Evolutionary conservation across 2,888 invertebrate genomes (phyloP), one percentile per base, ranked within the genome.

Genomic region (Eupithecia insigniata): DNA sequence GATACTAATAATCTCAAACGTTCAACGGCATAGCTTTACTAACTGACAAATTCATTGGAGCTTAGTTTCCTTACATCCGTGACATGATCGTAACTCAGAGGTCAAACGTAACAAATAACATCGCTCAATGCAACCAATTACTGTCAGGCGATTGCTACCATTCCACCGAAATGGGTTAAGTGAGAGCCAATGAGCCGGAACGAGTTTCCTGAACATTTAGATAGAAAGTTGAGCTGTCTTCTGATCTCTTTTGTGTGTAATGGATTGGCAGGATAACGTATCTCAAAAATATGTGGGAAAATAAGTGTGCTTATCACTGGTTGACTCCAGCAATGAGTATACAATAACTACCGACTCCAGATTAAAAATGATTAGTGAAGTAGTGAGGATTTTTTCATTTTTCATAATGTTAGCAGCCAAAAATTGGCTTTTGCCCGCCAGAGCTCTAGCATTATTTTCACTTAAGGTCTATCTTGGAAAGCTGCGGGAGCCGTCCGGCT

Each of bases 141-240:
- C 61, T 66, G n/a, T 39, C 72, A 39, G 62, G 26, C 32, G 39
- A 69, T 55, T 62, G 55, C 66, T 61, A 66, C 32, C 39, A 68
- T 71, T 72, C 55, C 66, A 36, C 26, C 66, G 55, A 39, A 61
- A 61, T 66, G 69, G 69, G 68, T 69, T 65, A 51, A 66, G 43
- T 66, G 65, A 36, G 68, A 72, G 65, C 34, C 60, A 60, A 72
- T 68, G 72, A 68, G 65, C 58, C 36, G 65, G 58, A 58, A 67
- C 34, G 34, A 58, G 58, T 65, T 67, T 65, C 67, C 55, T 55
- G 64, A 67, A 62, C 71, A 62, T 34, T 66, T 46, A 58, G 58
- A 58, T 58, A 58, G 58, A 58, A 58, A 58, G 58, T 60, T 65
- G 64, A 65, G 64, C 39, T 65, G 39, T 43, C 18, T 60, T 30